Conservation (phyloP, 2,888 invertebrate genomes). For the Salticus scenicus region DNA sequence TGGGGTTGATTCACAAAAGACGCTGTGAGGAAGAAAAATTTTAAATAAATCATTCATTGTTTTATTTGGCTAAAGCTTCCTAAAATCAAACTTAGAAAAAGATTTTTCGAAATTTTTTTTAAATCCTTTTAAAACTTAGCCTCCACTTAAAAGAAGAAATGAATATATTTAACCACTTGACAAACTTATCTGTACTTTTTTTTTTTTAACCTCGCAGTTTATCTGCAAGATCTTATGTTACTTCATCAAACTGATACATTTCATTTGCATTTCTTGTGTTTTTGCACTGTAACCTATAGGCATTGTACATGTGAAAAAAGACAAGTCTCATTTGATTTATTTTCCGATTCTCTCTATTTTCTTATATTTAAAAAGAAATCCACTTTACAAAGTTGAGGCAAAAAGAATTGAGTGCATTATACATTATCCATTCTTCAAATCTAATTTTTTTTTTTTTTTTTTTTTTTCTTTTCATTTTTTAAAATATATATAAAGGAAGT, state of each 20-base stretch:
- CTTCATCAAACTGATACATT: not conserved
- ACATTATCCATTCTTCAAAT: too few species aligned
- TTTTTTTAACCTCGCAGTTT: not conserved
- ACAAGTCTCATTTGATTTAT: too few species aligned
- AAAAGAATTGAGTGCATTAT: too few species aligned
- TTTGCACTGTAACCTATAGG: not conserved
- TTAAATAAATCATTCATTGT: conserved; percentile 47
- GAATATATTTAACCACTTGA: conserved; percentile 8
- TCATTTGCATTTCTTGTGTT: not conserved
- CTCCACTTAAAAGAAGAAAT: not conserved
- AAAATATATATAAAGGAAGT: too few species aligned
- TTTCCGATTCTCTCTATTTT: too few species aligned
- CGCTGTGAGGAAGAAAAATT: conserved; percentile 35
- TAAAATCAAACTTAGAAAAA: not conserved
- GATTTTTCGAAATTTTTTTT: conserved; percentile 7
- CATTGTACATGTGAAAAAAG: too few species aligned
- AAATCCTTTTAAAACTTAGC: conserved; percentile 1
- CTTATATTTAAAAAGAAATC: too few species aligned
- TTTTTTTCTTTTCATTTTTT: too few species aligned
- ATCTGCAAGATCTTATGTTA: not conserved
- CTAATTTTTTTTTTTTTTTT: too few species aligned
- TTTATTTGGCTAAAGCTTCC: conserved; percentile 33
- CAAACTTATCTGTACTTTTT: not conserved
- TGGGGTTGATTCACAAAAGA: conserved; percentile 37
- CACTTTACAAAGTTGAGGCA: too few species aligned